Percentiles rank a stretch among this genome's conserved stretches.
Evolutionary conservation across 2,888 invertebrate genomes (phyloP).

Genomic region (Pardosa pseudoannulata): DNA sequence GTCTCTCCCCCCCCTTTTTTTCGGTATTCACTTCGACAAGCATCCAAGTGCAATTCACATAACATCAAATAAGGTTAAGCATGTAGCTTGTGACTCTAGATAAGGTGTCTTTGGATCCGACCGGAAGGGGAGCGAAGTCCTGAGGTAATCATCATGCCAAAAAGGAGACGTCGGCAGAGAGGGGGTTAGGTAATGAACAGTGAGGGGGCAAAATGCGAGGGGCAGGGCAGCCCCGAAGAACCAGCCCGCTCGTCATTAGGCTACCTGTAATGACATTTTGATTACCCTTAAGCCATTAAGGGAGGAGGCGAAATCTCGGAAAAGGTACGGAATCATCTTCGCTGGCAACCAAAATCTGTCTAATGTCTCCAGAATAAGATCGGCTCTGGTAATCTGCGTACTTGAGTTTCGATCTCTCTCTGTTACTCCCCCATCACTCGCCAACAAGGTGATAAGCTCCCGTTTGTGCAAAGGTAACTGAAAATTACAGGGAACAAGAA

Average conservation of each 20-base stretch:
- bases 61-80: conserved; percentile 72
- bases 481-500: conserved; percentile 72
- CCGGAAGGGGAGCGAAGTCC: conserved; percentile 53
- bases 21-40: conserved; percentile 42
- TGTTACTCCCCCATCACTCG: conserved; percentile 58
- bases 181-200: conserved; percentile 43
- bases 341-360: conserved; percentile 70
- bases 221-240: conserved; percentile 41
- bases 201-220: conserved; percentile 31
- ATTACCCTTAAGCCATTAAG: conserved; percentile 72
- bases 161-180: neutral
- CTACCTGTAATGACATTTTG: conserved; percentile 73
- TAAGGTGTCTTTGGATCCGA: conserved; percentile 68
- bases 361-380: conserved; percentile 71
- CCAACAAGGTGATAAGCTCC: conserved; percentile 72
- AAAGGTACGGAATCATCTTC: conserved; percentile 70
- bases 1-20: conserved; percentile 5
- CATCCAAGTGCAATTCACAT: conserved; percentile 71
- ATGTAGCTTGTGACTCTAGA: conserved; percentile 65
- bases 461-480: conserved; percentile 70
- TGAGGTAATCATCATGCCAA: conserved; percentile 65
- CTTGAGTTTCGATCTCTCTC: conserved; percentile 62
- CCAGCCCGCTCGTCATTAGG: conserved; percentile 68
- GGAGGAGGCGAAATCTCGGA: conserved; percentile 64
- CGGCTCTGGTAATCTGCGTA: conserved; percentile 63